Evolutionary conservation across 2,797 vertebrate species (phyloP).

Genomic region (Melanotaenia boesemani): DNA sequence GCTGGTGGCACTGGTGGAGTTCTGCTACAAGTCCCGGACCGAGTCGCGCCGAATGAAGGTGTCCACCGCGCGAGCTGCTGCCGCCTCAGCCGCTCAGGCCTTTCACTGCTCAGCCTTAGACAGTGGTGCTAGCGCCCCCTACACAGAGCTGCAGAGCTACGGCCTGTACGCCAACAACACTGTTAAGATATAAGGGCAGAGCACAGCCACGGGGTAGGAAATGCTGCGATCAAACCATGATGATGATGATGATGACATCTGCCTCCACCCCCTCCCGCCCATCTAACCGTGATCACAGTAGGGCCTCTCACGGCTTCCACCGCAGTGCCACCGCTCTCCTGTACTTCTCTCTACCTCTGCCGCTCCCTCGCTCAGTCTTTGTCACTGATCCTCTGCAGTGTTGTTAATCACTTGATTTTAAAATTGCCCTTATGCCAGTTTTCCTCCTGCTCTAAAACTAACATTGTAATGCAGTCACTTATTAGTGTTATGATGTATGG

Average conservation of each 20-base stretch:
- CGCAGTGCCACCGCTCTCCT: constrained; percentile 75
- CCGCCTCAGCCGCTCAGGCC: constrained; percentile 83
- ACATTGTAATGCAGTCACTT: neutral
- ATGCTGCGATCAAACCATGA: constrained; percentile 73
- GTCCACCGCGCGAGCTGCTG: constrained; percentile 83
- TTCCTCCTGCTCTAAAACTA: neutral
- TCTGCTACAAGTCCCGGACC: constrained; percentile 99
- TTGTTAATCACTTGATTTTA: constrained; percentile 74
- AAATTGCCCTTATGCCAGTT: constrained; percentile 74
- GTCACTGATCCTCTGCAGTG: constrained; percentile 64
- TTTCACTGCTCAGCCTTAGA: constrained; percentile 88
- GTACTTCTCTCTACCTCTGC: constrained; percentile 72
- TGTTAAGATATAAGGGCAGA: constrained; percentile 86
- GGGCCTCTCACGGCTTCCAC: constrained; percentile 79
- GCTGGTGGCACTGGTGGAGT: constrained; percentile 99
- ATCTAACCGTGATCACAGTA: constrained; percentile 81
- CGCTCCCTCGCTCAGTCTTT: constrained; percentile 61
- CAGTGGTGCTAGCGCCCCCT: constrained; percentile 84
- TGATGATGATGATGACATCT: constrained; percentile 73
- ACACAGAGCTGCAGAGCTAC: constrained; percentile 88
- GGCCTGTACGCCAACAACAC: constrained; percentile 86
- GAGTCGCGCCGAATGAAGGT: constrained; percentile 99
- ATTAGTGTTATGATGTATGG: neutral
- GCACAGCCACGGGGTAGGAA: constrained; percentile 83
- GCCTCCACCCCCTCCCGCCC: constrained; percentile 72